Evolutionary conservation across 2,888 invertebrate genomes (phyloP), one percentile per base, ranked within the genome.

Genomic region (Dexiosoma caninum): DNA sequence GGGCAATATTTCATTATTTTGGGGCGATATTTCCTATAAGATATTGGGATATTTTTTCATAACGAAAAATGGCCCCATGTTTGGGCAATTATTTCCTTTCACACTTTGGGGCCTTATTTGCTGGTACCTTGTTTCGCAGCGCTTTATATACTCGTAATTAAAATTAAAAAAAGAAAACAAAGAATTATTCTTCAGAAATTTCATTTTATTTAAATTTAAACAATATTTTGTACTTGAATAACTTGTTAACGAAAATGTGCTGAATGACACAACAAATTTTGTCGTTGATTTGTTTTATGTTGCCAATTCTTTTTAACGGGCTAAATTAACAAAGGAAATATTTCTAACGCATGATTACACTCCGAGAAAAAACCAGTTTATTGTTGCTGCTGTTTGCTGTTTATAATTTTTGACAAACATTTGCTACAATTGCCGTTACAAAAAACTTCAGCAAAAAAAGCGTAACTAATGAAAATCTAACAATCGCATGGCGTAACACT

Each of bases 271-370:
- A 44, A 8, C 49, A 42, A 30, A 40, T 5, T 32, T 46, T 14
- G 35, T 32, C 10, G 32, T 60, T 71, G 8, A 42, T 49, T 64
- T 46, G 16, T 37, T 57, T 37, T 46, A 19, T 57, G 51, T 42
- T 53, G 30, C 16, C 46, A 37, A 27, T n/a, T 16, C 55, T 37
- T 55, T 21, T 59, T 46, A 0, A 1, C 44, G n/a, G n/a, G 46
- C 14, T 37, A 40, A 70, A 64, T 55, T 77, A 70, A 70, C 70
- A 49, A 62, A 40, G 46, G 27, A 49, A 57, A 46, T 32, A 46
- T 53, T 32, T 40, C 60, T 35, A 67, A 74, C 60, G 78, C 78
- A 74, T 74, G 78, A 74, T 78, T 69, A 55, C 66, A 57, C 62
- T 64, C 64, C 14, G 23, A 37, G 21, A 19, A 35, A 37, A 37